phyloP scores from a whole-genome alignment of 2,113 vertebrate species.

The Phyllostomus hastatus region DNA sequence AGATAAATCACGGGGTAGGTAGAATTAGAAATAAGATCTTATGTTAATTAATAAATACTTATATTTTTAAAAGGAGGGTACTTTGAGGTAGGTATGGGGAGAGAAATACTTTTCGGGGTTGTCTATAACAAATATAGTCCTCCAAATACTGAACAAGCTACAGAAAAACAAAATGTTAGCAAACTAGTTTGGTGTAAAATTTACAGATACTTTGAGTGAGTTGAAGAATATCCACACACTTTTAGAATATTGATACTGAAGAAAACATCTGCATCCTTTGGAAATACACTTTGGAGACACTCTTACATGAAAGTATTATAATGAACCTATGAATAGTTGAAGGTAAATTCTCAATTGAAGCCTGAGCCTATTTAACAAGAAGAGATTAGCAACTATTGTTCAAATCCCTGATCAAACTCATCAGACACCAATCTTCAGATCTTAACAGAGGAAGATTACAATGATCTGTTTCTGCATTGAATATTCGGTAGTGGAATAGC shows the following conservation, averaged over 20 bases:
- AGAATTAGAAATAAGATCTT: background rate
- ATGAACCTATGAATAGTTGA: background rate
- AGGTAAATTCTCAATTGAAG: background rate
- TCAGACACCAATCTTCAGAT: background rate
- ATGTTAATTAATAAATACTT: background rate
- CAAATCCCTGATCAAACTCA: background rate
- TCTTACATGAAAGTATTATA: background rate
- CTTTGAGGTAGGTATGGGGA: background rate
- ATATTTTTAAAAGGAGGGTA: background rate
- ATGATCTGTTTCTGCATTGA: background rate
- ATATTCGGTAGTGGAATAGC: background rate
- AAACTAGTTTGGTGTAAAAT: background rate
- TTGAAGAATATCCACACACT: background rate
- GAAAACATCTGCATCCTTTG: background rate
- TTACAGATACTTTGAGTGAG: background rate
- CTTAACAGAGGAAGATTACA: background rate
- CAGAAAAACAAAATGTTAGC: background rate
- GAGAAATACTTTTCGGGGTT: background rate
- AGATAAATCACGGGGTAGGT: background rate
- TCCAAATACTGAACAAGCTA: background rate
- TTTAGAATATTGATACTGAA: background rate
- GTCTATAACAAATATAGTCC: background rate
- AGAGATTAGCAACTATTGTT: background rate
- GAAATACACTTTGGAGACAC: background rate
- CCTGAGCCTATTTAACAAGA: background rate